Conservation (phyloP, 2,113 vertebrate genomes). For the Sorex araneus region DNA sequence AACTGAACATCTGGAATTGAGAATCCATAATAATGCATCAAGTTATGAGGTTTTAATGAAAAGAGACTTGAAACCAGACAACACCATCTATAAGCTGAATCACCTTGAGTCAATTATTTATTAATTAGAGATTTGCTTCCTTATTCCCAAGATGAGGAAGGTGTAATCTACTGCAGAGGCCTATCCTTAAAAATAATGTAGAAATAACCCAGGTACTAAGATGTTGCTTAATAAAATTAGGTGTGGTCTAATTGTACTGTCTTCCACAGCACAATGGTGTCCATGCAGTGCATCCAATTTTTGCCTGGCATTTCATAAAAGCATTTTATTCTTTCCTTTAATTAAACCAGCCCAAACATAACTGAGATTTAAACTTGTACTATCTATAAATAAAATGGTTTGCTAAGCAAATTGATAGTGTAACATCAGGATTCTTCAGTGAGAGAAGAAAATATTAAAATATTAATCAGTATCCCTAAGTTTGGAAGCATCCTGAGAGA, state of each 20-base stretch:
- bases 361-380: neutral
- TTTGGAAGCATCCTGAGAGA: constrained; percentile 9
- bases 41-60: constrained; percentile 29
- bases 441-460: constrained; percentile 59
- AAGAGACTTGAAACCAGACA: neutral
- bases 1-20: neutral
- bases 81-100: neutral
- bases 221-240: neutral
- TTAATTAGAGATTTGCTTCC: neutral
- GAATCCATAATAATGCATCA: constrained; percentile 15
- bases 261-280: neutral
- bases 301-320: constrained; percentile 2
- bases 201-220: neutral
- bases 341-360: neutral
- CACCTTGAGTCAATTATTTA: neutral
- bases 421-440: neutral
- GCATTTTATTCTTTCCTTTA: constrained; percentile 4
- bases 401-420: constrained; percentile 27
- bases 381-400: neutral
- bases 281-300: neutral
- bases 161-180: neutral
- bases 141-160: neutral
- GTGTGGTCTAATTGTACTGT: neutral
- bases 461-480: constrained; percentile 22
- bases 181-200: neutral